These are phyloP conservation scores for Hetaerina americana DNA, from an alignment of 1,140 invertebrate genomes.

Conservation along the genomic window DNA sequence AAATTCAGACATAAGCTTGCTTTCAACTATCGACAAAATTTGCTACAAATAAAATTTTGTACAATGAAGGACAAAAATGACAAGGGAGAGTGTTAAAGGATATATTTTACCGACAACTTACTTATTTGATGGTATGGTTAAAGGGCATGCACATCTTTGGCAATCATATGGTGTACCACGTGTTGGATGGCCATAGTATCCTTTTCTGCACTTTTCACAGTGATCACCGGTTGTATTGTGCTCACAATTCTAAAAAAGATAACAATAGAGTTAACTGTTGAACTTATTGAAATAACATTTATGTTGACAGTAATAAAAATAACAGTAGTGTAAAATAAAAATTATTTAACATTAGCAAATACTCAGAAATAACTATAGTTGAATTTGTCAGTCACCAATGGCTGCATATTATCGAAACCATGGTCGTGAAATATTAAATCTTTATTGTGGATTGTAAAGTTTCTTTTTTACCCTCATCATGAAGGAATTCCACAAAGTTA, in stretches of 20 bases:
- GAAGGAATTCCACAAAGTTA: too few relatives aligned
- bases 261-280: not conserved
- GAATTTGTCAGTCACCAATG: too few relatives aligned
- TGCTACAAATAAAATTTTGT: too few relatives aligned
- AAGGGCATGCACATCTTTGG: slow-evolving; percentile 90
- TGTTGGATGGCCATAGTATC: slow-evolving; percentile 88
- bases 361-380: too few relatives aligned
- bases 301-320: slow-evolving; percentile 1
- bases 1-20: too few relatives aligned
- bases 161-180: slow-evolving; percentile 77
- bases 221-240: slow-evolving; percentile 88
- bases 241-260: slow-evolving; percentile 56
- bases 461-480: too few relatives aligned
- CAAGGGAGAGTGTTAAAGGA: too few relatives aligned
- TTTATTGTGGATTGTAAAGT: too few relatives aligned
- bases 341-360: not conserved
- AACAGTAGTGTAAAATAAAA: not conserved
- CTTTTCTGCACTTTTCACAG: slow-evolving; percentile 79
- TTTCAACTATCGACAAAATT: too few relatives aligned
- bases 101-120: slow-evolving; percentile 29
- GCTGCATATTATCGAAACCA: too few relatives aligned
- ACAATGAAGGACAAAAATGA: too few relatives aligned
- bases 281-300: not conserved
- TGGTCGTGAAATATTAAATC: too few relatives aligned
- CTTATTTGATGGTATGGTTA: slow-evolving; percentile 86